Evolutionary conservation across 2,797 vertebrate species (phyloP).

Genomic region (Scleropages formosus): DNA sequence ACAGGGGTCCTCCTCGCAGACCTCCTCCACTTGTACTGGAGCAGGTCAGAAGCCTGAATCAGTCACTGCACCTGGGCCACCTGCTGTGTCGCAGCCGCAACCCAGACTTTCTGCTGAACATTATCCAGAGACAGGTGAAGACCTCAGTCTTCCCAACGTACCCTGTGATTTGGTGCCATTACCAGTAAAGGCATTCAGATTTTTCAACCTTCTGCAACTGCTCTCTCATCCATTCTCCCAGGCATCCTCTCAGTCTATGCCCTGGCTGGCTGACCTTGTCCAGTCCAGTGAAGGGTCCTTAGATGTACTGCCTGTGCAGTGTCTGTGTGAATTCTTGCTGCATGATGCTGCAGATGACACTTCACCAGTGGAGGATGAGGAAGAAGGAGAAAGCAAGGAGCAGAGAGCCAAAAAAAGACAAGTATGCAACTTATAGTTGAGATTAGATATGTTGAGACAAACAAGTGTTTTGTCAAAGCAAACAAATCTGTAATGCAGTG

Average conservation of each 20-base stretch:
- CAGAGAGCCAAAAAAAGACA: conserved; percentile 90
- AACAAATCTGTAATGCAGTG: background rate
- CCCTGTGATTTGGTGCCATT: background rate
- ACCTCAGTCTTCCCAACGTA: rapidly evolving
- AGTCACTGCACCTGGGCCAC: conserved; percentile 90
- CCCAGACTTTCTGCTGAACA: conserved; percentile 94
- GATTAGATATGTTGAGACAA: too few relatives aligned
- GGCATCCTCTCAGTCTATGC: conserved; percentile 98
- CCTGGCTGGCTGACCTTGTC: conserved; percentile 95
- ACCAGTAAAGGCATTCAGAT: background rate
- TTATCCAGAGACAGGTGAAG: conserved; percentile 94
- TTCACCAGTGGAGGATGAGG: conserved; percentile 82
- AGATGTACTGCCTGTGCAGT: conserved; percentile 95
- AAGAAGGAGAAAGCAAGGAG: conserved; percentile 93
- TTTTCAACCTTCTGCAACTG: background rate
- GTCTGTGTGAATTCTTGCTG: conserved; percentile 94
- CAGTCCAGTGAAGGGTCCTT: conserved; percentile 96
- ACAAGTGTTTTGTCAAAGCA: background rate
- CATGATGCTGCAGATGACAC: conserved; percentile 89
- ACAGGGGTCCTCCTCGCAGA: conserved; percentile 88
- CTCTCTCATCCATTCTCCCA: conserved; percentile 42
- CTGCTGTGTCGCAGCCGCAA: conserved; percentile 92
- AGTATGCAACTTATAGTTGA: conserved; percentile 48
- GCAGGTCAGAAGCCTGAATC: conserved; percentile 92
- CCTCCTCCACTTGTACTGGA: conserved; percentile 90